Conservation (phyloP, 2,888 invertebrate species). For the Pammene fasciana region DNA sequence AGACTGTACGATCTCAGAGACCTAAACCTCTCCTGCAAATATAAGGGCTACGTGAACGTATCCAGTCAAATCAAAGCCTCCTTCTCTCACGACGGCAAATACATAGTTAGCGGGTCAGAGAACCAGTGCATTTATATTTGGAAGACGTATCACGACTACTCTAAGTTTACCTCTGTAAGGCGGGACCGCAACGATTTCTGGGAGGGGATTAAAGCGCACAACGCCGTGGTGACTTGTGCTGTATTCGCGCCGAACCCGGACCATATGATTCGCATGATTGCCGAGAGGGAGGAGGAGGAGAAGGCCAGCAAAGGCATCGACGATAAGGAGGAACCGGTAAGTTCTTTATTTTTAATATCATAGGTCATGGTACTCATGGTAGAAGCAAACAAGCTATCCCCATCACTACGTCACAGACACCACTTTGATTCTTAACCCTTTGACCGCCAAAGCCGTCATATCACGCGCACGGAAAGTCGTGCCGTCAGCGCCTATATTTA, state of each 20-base stretch:
- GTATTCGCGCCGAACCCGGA: conserved; percentile 99
- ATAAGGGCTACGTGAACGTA: conserved; percentile 95
- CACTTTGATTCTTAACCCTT: too few species aligned
- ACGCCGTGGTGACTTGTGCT: conserved; percentile 97
- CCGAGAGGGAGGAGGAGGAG: conserved; percentile 78
- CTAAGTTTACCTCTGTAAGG: conserved; percentile 95
- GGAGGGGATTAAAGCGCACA: conserved; percentile 95
- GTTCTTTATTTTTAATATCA: too few species aligned
- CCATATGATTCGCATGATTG: conserved; percentile 90
- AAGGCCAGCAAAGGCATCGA: conserved; percentile 52
- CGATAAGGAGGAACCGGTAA: conserved; percentile 67
- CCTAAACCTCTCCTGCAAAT: conserved; percentile 96
- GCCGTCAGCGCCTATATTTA: too few species aligned
- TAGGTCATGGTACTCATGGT: too few species aligned
- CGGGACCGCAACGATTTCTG: conserved; percentile 98
- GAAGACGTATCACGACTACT: conserved; percentile 98
- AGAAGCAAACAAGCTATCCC: too few species aligned
- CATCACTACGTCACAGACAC: too few species aligned
- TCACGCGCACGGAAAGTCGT: too few species aligned
- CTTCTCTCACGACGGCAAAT: conserved; percentile 98
- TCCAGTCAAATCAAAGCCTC: conserved; percentile 99
- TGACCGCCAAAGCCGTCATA: too few species aligned
- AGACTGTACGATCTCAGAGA: conserved; percentile 97
- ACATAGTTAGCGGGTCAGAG: conserved; percentile 98
- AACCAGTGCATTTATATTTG: conserved; percentile 99